A percentile compares a stretch with the other conserved stretches of the same genome.
Conservation (phyloP, 2,797 vertebrate genomes). For the Numenius phaeopus region DNA sequence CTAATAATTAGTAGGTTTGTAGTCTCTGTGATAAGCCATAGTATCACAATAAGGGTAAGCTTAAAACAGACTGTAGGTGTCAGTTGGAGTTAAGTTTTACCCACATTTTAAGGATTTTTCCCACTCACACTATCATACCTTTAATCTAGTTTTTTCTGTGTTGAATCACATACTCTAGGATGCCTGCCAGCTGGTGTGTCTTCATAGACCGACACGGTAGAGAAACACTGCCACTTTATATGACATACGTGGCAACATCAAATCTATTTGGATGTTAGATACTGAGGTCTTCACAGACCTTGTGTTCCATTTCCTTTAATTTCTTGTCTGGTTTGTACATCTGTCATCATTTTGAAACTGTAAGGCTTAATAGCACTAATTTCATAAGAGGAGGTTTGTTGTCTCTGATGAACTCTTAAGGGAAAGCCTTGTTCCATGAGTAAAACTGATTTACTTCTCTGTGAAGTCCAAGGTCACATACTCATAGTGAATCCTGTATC, state of each 20-base stretch:
- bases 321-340: not conserved
- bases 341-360: not conserved
- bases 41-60: not conserved
- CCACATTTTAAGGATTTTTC: not conserved
- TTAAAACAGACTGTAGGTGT: not conserved
- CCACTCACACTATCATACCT: not conserved
- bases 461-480: not conserved
- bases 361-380: not conserved
- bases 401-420: not conserved
- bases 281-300: not conserved
- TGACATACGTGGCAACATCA: not conserved
- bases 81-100: not conserved
- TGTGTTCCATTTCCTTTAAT: not conserved
- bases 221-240: not conserved
- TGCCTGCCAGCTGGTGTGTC: not conserved
- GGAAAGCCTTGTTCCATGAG: not conserved
- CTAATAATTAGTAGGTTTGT: not conserved
- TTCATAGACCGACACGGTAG: not conserved
- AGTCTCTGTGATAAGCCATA: not conserved
- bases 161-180: not conserved
- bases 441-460: not conserved
- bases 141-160: not conserved
- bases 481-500: not conserved
- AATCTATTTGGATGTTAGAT: not conserved
- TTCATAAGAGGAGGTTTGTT: not conserved